Evolutionary conservation across 2,797 vertebrate genomes (phyloP).

Genomic region (Nyctalus aviator): DNA sequence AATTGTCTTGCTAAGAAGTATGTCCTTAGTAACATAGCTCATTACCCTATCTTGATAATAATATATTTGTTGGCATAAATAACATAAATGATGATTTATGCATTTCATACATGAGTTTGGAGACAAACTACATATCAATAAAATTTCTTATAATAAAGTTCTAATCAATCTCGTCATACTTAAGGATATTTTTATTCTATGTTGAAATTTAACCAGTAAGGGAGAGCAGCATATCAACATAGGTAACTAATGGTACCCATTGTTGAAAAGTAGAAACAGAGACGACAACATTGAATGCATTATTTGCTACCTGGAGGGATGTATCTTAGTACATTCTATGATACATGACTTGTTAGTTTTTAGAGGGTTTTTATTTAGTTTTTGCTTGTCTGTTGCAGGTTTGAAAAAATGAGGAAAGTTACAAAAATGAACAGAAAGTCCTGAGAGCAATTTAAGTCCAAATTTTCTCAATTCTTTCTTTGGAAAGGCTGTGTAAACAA

Average conservation of each 20-base stretch:
- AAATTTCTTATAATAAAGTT: not conserved
- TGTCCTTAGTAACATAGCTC: not conserved
- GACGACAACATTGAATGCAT: not conserved
- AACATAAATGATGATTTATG: not conserved
- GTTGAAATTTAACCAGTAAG: constrained; percentile 7
- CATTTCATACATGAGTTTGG: not conserved
- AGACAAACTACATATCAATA: not conserved
- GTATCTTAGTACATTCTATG: not conserved
- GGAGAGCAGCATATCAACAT: not conserved
- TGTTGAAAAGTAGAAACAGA: not conserved
- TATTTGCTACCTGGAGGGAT: not conserved
- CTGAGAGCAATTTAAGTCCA: not conserved
- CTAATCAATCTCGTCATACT: not conserved
- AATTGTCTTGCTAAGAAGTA: too few relatives aligned
- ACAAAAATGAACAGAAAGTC: not conserved
- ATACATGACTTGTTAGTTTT: not conserved
- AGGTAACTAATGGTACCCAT: not conserved
- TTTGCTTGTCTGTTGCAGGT: not conserved
- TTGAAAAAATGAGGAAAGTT: not conserved
- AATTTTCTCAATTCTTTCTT: not conserved
- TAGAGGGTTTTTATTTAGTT: not conserved
- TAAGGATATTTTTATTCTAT: not conserved
- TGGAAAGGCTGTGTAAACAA: not conserved
- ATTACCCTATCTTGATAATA: not conserved
- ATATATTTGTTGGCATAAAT: not conserved